Base-by-base conservation (phyloP, 2,888 invertebrate genomes). In the Hofmannophila pseudospretella region DNA sequence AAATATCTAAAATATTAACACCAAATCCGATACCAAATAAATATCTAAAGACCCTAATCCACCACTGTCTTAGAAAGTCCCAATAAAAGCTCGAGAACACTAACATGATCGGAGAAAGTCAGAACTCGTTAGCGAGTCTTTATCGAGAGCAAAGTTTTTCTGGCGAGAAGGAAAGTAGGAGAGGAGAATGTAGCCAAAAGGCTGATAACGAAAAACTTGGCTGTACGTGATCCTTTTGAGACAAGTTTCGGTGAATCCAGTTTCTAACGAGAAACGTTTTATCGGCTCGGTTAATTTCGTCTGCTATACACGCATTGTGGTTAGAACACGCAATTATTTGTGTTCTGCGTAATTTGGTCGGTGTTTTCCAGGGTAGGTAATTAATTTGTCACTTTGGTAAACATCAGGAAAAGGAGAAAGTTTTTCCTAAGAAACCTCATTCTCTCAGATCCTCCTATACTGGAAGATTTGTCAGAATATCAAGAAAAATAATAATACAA, bases 191-290 rank as follows among this genome's bases (percentile, higher is more conserved):
- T 53, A 49, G 54, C 49, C 45, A 25, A 51, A 55, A 54, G 44
- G 55, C 54, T 58, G 59, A 61, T 62, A 61, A 56, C 50, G 57
- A 46, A 49, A 52, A 61, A 58, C 53, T 62, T 60, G 44, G 38
- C 37, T 42, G 36, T 53, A 61, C 61, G 62, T 64, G 63, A 62
- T 54, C 57, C 54, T 51, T 58, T 58, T 53, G 47, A 54, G 42
- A 43, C 37, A 47, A 53, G 56, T 56, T 53, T 47, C 46, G 45
- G 47, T 47, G 48, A 41, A 46, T 41, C 43, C 42, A 41, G 38
- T 41, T 45, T 48, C 47, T 38, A 38, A 28, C 41, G 30, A 42
- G 47, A 39, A 41, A 36, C 38, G 34, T 42, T 47, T 47, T 48
- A 44, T 52, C 42, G 48, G 42, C 42, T 45, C 27, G 33, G 38